phyloP scores from a whole-genome alignment of 2,797 vertebrate genomes.

The Channallabes apus region DNA sequence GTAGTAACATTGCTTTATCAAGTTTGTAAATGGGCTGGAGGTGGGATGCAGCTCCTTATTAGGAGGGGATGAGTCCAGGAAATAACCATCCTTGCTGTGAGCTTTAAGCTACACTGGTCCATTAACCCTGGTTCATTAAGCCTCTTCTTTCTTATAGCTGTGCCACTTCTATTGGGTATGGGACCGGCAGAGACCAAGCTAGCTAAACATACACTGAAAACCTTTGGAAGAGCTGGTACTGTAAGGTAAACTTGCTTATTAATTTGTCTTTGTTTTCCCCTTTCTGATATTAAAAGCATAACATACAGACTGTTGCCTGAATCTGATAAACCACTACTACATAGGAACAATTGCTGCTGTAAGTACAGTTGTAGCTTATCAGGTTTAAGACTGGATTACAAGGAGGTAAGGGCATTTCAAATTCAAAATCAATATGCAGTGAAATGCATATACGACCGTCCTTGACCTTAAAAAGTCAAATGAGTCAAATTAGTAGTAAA shows the following conservation, averaged over 20 bases:
- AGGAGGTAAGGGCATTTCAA: not conserved
- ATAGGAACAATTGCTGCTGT: not conserved
- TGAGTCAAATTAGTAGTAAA: no score
- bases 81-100: not conserved
- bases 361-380: not conserved
- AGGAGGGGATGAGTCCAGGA: not conserved
- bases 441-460: no score
- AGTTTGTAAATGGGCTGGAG: not conserved
- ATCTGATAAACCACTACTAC: not conserved
- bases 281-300: not conserved
- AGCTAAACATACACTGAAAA: not conserved
- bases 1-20: not conserved
- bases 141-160: not conserved
- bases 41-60: not conserved
- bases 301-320: not conserved
- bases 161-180: not conserved
- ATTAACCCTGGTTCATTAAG: not conserved
- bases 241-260: not conserved
- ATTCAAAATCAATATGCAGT: no score
- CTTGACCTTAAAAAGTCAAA: no score
- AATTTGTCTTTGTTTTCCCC: not conserved
- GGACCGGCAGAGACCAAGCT: not conserved
- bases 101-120: not conserved
- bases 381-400: not conserved
- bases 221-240: not conserved